phyloP scores from a whole-genome alignment of 2,888 invertebrate species.

The Dryomyza anilis region DNA sequence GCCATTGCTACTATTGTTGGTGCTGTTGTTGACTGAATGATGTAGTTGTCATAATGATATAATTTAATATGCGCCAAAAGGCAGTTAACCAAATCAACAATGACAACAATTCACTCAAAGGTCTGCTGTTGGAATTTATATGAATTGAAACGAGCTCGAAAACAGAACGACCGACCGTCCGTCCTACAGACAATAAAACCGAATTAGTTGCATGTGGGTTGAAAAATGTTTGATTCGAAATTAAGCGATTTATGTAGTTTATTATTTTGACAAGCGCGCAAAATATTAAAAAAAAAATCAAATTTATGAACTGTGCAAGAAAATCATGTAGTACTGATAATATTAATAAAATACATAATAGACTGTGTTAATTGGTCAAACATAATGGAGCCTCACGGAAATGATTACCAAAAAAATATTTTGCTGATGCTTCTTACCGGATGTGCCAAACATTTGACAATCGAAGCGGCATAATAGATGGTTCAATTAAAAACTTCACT shows the following conservation, averaged over 20 bases:
- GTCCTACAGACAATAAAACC: neutral
- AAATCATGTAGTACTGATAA: too few relatives aligned
- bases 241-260: constrained; percentile 23
- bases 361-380: too few relatives aligned
- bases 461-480: constrained; percentile 37
- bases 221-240: constrained; percentile 17
- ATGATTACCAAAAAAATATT: neutral
- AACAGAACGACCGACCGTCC: neutral
- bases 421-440: neutral
- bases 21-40: constrained; percentile 7
- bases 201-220: constrained; percentile 5
- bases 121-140: neutral
- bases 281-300: neutral
- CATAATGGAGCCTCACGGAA: too few relatives aligned
- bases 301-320: neutral
- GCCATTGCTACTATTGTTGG: too few relatives aligned
- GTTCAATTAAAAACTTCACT: constrained; percentile 43
- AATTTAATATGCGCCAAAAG: constrained; percentile 8
- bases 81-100: neutral
- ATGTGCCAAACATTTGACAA: constrained; percentile 7
- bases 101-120: neutral
- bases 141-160: neutral
- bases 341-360: too few relatives aligned
- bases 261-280: neutral
- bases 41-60: constrained; percentile 14